Conservation (phyloP, 2,888 invertebrate species). For the Alloplasta piceator region DNA sequence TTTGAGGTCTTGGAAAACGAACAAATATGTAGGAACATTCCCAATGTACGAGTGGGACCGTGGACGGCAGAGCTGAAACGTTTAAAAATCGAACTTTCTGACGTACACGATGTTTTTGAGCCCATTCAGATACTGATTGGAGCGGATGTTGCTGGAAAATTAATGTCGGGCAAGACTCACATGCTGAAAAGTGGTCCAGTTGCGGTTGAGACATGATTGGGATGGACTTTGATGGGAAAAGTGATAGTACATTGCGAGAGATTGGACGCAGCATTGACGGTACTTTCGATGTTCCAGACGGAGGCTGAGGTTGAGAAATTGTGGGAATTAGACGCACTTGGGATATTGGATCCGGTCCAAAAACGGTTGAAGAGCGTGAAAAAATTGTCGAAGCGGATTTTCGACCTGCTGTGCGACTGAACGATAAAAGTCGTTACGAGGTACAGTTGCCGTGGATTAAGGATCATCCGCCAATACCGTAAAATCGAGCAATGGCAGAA, state of each 20-base stretch:
- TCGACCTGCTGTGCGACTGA: conserved; percentile 8
- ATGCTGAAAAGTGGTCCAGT: conserved; percentile 62
- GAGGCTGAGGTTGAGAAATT: conserved; percentile 13
- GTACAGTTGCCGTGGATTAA: conserved; percentile 11
- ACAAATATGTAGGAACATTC: conserved; percentile 52
- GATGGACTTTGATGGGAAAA: conserved; percentile 65
- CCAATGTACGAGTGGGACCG: conserved; percentile 42
- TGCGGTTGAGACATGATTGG: conserved; percentile 66
- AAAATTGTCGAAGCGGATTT: conserved; percentile 16
- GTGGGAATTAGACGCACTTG: conserved; percentile 7
- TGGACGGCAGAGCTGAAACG: conserved; percentile 53
- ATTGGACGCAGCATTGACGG: conserved; percentile 13
- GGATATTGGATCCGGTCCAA: conserved; percentile 8
- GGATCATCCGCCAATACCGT: conserved; percentile 16
- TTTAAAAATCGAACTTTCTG: conserved; percentile 46
- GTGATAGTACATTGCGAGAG: conserved; percentile 4
- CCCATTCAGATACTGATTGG: conserved; percentile 65
- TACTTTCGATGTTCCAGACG: conserved; percentile 12
- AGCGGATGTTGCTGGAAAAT: conserved; percentile 65
- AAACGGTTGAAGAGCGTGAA: conserved; percentile 5
- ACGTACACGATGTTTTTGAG: conserved; percentile 22
- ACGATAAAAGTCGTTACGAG: conserved; percentile 8
- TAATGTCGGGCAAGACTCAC: conserved; percentile 61
- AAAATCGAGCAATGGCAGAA: conserved; percentile 8
- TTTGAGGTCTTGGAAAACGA: conserved; percentile 56